phyloP scores from a whole-genome alignment of 2,888 invertebrate genomes.

The Luffia ferchaultella region DNA sequence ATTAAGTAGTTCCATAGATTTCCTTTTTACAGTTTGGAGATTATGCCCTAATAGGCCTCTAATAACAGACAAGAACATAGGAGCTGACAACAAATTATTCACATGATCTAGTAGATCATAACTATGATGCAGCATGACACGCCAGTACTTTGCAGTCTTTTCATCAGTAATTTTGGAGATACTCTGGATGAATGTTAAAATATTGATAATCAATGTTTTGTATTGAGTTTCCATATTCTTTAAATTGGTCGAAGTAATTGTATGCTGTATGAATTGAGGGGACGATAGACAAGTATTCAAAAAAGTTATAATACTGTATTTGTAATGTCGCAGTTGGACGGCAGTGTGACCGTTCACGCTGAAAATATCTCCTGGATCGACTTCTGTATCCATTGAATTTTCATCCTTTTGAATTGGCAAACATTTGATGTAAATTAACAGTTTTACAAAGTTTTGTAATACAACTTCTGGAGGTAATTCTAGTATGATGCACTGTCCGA shows the following conservation, averaged over 20 bases:
- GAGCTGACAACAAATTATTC: conserved; percentile 79
- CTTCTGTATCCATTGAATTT: conserved; percentile 41
- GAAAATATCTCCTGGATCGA: conserved; percentile 62
- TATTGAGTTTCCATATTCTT: conserved; percentile 68
- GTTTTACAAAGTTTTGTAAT: conserved; percentile 70
- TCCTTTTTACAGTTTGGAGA: conserved; percentile 74
- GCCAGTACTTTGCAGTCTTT: conserved; percentile 80
- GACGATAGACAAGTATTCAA: conserved; percentile 74
- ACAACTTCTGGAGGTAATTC: conserved; percentile 72
- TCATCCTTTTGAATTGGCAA: conserved; percentile 72
- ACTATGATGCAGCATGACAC: conserved; percentile 78
- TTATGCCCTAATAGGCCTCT: conserved; percentile 77
- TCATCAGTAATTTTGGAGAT: conserved; percentile 71
- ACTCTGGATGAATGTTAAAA: conserved; percentile 72
- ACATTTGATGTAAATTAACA: conserved; percentile 71
- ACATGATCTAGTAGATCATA: conserved; percentile 84
- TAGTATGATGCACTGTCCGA: conserved; percentile 71
- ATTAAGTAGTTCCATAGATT: conserved; percentile 87
- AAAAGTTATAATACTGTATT: conserved; percentile 80
- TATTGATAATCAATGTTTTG: conserved; percentile 73
- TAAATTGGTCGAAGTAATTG: conserved; percentile 56
- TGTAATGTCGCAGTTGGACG: conserved; percentile 85
- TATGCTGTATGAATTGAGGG: conserved; percentile 72
- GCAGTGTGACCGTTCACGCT: conserved; percentile 71
- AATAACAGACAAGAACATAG: conserved; percentile 82